A percentile compares a stretch with the other conserved stretches of the same genome.
Conservation (phyloP, 2,888 invertebrate species). For the Hoplodrina blanda region DNA sequence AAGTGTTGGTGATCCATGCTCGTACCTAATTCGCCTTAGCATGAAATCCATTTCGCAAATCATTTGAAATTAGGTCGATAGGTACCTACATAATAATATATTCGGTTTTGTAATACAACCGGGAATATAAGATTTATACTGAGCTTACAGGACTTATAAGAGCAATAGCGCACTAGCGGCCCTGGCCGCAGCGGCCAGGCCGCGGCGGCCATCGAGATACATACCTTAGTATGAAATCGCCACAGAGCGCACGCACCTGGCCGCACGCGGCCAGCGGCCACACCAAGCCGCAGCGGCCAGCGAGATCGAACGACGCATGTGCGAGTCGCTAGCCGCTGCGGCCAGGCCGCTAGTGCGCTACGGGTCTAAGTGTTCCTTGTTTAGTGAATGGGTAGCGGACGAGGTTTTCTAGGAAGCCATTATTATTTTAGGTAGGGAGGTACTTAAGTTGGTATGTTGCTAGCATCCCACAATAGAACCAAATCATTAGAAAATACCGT, state of each 20-base stretch:
- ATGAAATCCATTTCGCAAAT: constrained; percentile 39
- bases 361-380: neutral
- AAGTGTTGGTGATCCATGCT: too few species aligned
- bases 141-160: neutral
- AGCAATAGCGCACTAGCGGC: too few species aligned
- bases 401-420: constrained; percentile 3
- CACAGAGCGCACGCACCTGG: too few species aligned
- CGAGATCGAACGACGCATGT: too few species aligned
- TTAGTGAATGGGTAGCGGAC: neutral
- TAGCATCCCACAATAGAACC: neutral
- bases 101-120: constrained; percentile 29
- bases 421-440: neutral
- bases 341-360: too few species aligned
- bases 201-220: too few species aligned
- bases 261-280: too few species aligned
- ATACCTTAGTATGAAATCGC: too few species aligned
- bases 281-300: too few species aligned
- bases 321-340: too few species aligned
- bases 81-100: constrained; percentile 12
- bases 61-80: constrained; percentile 52
- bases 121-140: constrained; percentile 3
- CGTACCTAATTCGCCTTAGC: neutral
- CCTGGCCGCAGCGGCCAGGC: too few species aligned
- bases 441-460: neutral
- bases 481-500: neutral